phyloP scores from a whole-genome alignment of 2,888 invertebrate genomes.

The Megalurothrips usitatus region DNA sequence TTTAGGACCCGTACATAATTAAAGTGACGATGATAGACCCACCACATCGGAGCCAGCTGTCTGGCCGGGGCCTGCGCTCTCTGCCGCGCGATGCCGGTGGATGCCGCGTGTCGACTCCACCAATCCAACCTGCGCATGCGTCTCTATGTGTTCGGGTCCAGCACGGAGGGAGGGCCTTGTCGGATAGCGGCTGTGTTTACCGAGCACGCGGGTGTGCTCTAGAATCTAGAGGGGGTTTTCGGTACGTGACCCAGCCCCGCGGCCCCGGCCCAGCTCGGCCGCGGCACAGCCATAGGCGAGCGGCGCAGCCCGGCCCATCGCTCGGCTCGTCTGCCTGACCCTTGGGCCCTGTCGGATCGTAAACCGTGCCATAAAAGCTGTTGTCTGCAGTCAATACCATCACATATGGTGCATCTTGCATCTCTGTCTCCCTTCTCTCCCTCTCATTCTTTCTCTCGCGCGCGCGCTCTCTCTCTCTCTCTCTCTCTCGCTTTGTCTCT shows the following conservation, averaged over 20 bases:
- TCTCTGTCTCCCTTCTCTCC: neutral
- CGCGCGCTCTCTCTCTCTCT: neutral
- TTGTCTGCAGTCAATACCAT: constrained; percentile 22
- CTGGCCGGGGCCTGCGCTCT: too few species aligned
- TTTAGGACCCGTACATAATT: neutral
- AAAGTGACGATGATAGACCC: constrained; percentile 6
- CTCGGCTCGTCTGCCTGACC: constrained; percentile 1
- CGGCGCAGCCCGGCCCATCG: neutral
- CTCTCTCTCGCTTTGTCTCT: neutral
- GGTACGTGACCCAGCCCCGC: too few species aligned
- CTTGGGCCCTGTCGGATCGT: neutral
- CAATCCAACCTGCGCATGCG: too few species aligned
- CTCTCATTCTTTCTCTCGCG: neutral
- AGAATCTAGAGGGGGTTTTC: neutral
- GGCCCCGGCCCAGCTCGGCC: neutral
- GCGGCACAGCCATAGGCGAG: neutral
- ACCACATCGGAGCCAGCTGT: neutral
- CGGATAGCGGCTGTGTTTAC: too few species aligned
- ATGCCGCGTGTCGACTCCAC: too few species aligned
- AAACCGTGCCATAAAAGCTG: neutral
- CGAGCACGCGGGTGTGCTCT: neutral
- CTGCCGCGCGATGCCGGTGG: too few species aligned
- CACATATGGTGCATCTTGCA: constrained; percentile 6
- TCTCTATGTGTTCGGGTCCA: too few species aligned
- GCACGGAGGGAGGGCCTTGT: too few species aligned